These are phyloP conservation scores for Monarcha castaneiventris DNA, from an alignment of 2,113 vertebrate species.

Conservation along the genomic window DNA sequence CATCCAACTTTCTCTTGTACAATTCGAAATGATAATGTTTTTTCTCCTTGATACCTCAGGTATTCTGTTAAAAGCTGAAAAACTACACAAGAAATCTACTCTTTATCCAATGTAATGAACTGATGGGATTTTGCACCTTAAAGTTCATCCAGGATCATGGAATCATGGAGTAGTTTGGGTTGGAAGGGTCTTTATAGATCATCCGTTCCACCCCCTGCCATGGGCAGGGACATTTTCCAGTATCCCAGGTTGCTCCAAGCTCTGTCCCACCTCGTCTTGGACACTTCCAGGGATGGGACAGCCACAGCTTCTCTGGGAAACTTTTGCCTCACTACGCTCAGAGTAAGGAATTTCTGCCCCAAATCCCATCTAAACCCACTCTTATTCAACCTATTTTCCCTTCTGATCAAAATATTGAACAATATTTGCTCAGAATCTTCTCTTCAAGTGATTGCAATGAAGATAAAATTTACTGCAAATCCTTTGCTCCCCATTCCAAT, in stretches of 20 bases:
- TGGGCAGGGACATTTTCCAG: not conserved
- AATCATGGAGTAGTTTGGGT: not conserved
- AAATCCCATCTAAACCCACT: not conserved
- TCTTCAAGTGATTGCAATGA: accelerated
- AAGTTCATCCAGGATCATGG: not conserved
- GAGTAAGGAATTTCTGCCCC: not conserved
- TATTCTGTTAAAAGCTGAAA: not conserved
- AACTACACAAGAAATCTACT: not conserved
- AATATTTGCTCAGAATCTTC: not conserved
- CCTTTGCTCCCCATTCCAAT: not conserved
- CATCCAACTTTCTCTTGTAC: not conserved
- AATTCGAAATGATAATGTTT: not conserved
- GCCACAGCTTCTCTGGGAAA: not conserved
- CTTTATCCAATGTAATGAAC: not conserved
- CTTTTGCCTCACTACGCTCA: not conserved
- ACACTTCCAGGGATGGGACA: not conserved
- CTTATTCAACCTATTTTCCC: not conserved
- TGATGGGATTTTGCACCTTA: not conserved
- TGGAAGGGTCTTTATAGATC: not conserved
- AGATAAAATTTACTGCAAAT: not conserved
- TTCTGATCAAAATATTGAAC: not conserved
- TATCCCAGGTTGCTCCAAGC: not conserved
- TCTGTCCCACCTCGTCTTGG: accelerated
- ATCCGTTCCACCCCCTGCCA: no score
- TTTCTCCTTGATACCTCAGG: not conserved